These are phyloP conservation scores for Jordanella pulchra DNA, from an alignment of 2,797 vertebrate species.

Conservation along the genomic window DNA sequence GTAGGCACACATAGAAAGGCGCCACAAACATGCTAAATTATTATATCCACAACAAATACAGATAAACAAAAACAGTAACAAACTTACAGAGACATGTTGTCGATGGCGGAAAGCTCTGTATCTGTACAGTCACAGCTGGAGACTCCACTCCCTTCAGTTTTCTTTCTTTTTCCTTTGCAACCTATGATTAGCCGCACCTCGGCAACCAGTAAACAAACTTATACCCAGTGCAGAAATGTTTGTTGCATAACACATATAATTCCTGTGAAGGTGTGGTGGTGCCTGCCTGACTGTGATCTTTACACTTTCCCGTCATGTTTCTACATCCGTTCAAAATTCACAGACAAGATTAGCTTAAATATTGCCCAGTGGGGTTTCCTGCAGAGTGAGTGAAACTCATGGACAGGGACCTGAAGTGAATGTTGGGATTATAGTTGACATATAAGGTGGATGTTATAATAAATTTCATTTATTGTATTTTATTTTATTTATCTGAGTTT, in stretches of 20 bases:
- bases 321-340: background rate
- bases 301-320: background rate
- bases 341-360: background rate
- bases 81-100: constrained; percentile 37
- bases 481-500: background rate
- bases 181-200: constrained; percentile 43
- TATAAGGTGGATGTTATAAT: background rate
- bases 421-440: background rate
- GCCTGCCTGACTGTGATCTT: background rate
- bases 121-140: background rate
- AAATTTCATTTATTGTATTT: background rate
- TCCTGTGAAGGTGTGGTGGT: background rate
- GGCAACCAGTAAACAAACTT: background rate
- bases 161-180: constrained; percentile 28
- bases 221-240: background rate
- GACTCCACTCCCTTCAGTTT: background rate
- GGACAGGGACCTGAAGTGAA: background rate
- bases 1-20: background rate
- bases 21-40: background rate
- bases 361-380: background rate
- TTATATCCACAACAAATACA: background rate
- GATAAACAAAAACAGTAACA: background rate
- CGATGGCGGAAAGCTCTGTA: background rate
- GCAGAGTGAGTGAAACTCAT: background rate
- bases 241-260: constrained; percentile 28